These are phyloP conservation scores for Triplophysa tibetana DNA, from an alignment of 2,113 vertebrate genomes.

Conservation along the genomic window DNA sequence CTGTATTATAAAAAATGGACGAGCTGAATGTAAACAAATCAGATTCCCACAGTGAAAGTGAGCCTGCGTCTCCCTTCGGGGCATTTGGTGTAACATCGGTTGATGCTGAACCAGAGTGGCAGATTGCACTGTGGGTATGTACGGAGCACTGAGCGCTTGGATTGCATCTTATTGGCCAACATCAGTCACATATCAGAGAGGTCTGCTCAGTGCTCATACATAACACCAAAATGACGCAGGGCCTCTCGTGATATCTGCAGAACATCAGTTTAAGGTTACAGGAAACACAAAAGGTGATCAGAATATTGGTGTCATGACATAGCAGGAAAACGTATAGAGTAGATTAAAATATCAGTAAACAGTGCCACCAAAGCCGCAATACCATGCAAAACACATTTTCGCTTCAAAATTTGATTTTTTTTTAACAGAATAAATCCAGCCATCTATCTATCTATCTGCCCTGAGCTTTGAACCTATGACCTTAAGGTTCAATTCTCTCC, in stretches of 20 bases:
- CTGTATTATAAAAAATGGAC: neutral
- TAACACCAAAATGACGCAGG: neutral
- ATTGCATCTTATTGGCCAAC: conserved; percentile 10
- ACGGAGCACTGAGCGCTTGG: neutral
- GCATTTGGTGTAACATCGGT: neutral
- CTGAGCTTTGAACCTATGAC: no score
- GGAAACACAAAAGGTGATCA: neutral
- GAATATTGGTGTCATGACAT: neutral
- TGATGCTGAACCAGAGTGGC: conserved; percentile 38
- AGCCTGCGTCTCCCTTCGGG: neutral
- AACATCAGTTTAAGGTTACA: neutral
- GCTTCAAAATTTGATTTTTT: no score
- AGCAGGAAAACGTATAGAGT: neutral
- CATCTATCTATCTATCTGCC: no score
- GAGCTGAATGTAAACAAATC: neutral
- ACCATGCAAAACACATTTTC: no score
- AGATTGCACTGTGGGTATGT: conserved; percentile 38
- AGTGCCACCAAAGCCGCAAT: neutral
- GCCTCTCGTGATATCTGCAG: neutral
- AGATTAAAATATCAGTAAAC: neutral
- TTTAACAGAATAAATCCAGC: no score
- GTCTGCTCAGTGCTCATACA: conserved; percentile 23
- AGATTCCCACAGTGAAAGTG: conserved; percentile 11
- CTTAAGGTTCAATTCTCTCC: no score
- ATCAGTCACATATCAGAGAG: conserved; percentile 22